Base-by-base conservation (phyloP, 2,113 vertebrate species). In the Seriola rivoliana region DNA sequence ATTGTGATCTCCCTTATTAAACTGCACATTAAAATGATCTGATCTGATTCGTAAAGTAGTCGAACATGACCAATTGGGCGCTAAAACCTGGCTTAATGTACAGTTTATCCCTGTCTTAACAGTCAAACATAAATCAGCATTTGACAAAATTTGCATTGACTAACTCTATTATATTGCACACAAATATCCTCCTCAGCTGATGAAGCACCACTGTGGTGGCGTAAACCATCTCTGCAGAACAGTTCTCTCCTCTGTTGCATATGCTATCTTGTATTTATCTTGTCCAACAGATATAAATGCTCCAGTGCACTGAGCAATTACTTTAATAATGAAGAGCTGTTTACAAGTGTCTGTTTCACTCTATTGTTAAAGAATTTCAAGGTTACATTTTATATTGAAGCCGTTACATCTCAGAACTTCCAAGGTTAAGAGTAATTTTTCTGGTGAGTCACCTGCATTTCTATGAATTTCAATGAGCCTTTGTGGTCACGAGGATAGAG, bases 321-420 rank as follows among this genome's bases (percentile, higher is more conserved):
- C 71, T 78, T 14, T 36, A 75, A 71, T 81, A 92, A 90, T 75
- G 76, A 73, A 78, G 29, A 85, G 42, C 81, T 74, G 81, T 85
- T 89, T 88, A 82, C 78, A 54, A 82, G 62, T 82, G 83, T 78
- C 78, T 48, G 68, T 82, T 88, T 73, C 58, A 76, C 75, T 85
- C 65, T 54, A 54, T 36, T 80, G 82, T 71, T 71, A 55, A 58
- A 17, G 55, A 82, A 79, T 86, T 71, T 83, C 71, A 88, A 88
- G 85, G 89, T 89, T 71, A 71, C 19, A 10, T 83, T 81, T 81
- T 66, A 75, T 23, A 29, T 54, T 10, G 23, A 38, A 58, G 55
- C 50, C 6, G 3, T 19, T 82, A 11, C 11, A 36, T 66, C 50
- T 68, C 25, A 29, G 46, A 72, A 70, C 85, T 71, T 57, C 32